Base-by-base conservation (phyloP, 2,888 invertebrate genomes). In the Leptinotarsa haldemani region DNA sequence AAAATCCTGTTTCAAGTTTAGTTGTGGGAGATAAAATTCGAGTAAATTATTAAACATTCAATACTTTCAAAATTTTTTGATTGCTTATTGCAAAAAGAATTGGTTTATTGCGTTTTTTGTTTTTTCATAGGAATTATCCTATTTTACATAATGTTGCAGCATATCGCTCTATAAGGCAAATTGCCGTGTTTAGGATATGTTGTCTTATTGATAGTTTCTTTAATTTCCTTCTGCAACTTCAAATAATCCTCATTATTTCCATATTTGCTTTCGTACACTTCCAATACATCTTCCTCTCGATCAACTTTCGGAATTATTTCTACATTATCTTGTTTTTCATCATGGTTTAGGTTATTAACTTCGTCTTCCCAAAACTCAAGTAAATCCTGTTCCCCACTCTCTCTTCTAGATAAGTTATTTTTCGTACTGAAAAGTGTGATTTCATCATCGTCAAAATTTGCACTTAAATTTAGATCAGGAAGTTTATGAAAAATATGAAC, bases 321-420 rank as follows among this genome's bases (percentile, higher is more conserved):
- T 40, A 15, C 25, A 56, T 61, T 40, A 48, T 48, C 46, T 69
- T 56, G 46, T 63, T 67, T 50, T 66, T 63, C 20, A 56, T 20
- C 22, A 56, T 74, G 70, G 47, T 48, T 68, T 74, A 77, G 65
- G 16, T 56, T 70, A 52, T 52, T 70, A 48, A 78, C 48, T 48
- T 83, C 83, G 69, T 83, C 78, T 18, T 89, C 89, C 89, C 89
- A 89, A 74, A 88, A 89, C 68, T 89, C 89, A 53, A 89, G 83
- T 5, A 89, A 85, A 76, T 89, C 89, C 66, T 88, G 87, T n/a
- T 86, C 86, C 71, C 86, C 85, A 71, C 85, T 86, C 1, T 83
- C 83, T 64, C 82, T 77, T 22, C 30, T 71, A n/a, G 70, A 63
- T 50, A 64, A 47, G 16, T 79, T 61, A 18, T 74, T 70, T 22